phyloP scores from a whole-genome alignment of 2,797 vertebrate genomes.

The Spondyliosoma cantharus region DNA sequence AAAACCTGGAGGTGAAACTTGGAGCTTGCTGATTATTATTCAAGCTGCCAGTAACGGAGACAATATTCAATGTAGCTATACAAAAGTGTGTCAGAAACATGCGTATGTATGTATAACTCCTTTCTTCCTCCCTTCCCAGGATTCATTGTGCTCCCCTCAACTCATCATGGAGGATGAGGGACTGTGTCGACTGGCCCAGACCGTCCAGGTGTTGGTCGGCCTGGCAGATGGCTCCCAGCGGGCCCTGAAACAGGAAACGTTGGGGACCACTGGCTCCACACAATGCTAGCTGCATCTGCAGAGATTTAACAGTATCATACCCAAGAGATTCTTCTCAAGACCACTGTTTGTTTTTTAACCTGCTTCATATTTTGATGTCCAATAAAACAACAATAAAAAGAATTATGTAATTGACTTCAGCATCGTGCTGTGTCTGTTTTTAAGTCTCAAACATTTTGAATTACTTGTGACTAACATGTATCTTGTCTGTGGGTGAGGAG shows the following conservation, averaged over 20 bases:
- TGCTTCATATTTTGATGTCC: constrained; percentile 15
- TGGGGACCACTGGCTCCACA: constrained; percentile 12
- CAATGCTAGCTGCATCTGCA: constrained; percentile 10
- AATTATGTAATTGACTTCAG: constrained; percentile 12
- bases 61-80: background rate
- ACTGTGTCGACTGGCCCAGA: constrained; percentile 82
- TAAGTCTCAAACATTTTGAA: background rate
- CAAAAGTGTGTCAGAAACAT: background rate
- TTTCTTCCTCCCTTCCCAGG: constrained; percentile 75
- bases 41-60: background rate
- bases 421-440: background rate
- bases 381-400: constrained; percentile 49
- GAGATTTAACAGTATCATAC: background rate
- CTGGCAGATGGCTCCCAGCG: constrained; percentile 57
- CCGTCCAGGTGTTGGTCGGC: constrained; percentile 82
- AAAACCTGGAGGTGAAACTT: no score
- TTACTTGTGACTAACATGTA: no score
- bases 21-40: background rate
- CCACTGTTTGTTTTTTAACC: constrained; percentile 4
- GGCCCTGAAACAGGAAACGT: constrained; percentile 63
- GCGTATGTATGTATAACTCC: background rate
- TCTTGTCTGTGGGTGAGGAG: no score
- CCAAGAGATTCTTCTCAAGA: constrained; percentile 3
- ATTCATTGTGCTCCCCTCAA: constrained; percentile 86
- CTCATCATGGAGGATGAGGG: constrained; percentile 88